Evolutionary conservation across 2,113 vertebrate species (phyloP).

Genomic region (Ahaetulla prasina): DNA sequence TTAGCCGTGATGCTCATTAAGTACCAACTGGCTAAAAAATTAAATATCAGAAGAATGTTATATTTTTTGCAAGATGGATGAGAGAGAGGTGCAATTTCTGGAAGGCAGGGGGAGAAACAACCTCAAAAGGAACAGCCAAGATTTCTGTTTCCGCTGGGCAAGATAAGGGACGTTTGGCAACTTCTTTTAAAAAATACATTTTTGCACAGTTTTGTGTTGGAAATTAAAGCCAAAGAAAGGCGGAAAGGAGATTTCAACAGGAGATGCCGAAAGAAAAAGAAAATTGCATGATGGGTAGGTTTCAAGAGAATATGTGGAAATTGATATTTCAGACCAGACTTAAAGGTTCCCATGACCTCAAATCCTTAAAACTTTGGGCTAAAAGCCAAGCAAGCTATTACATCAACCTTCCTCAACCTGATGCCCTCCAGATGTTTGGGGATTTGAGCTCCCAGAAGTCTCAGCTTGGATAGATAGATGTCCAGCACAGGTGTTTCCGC

Average conservation of each 20-base stretch:
- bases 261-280: not conserved
- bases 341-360: not conserved
- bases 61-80: constrained; percentile 1
- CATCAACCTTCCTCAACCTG: not conserved
- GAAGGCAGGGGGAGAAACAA: not conserved
- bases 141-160: not conserved
- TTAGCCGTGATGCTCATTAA: not conserved
- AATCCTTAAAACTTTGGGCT: not conserved
- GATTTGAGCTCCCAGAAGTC: not conserved
- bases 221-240: constrained; percentile 8
- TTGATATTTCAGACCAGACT: not conserved
- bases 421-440: not conserved
- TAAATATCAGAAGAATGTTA: not conserved
- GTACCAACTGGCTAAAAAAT: not conserved
- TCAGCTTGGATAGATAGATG: not conserved
- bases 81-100: not conserved
- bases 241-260: not conserved
- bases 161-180: constrained; percentile 11
- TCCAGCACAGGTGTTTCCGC: not conserved
- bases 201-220: not conserved
- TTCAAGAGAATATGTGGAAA: not conserved
- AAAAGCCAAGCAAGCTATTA: not conserved
- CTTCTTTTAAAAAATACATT: not conserved
- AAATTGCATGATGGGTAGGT: not conserved
- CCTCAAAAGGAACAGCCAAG: not conserved